Base-by-base conservation (phyloP, 2,113 vertebrate species). In the Cinclus cinclus region DNA sequence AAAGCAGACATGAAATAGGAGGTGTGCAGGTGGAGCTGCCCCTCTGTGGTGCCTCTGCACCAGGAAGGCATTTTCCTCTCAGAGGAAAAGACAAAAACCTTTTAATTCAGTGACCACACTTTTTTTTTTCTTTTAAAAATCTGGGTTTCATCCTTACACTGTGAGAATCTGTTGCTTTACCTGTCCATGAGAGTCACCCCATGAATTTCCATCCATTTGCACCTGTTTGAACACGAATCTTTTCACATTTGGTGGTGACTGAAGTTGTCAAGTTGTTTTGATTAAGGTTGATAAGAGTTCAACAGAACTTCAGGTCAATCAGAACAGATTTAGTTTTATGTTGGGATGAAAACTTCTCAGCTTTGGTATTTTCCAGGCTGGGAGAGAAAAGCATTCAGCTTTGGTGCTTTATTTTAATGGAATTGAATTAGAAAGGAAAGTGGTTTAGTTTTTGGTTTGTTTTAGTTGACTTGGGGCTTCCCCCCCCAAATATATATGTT, bases 381-480 rank as follows among this genome's bases (percentile, higher is more conserved):
- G 25, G 21, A 42, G 21, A 50, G 9, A 50, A 49, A 67, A 42
- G 2, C 46, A 24, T 46, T 46, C 39, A 46, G n/a, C 18, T 65
- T 62, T 74, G 59, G 16, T 62, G 14, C 22, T 83, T 63, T 39
- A 19, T 35, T 49, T 49, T 14, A 75, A 28, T 69, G 55, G 17
- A 50, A 79, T 2, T 44, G 12, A 55, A 63, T 35, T 49, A 49
- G 17, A 52, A 92, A 62, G 2, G 4, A 35, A 85, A 52, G 4
- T 0, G 0, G 2, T 42, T 65, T 5, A 0, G 9, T 1, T 46
- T 31, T 25, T 16, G 18, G 11, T 56, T 49, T 12, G 0, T 39
- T 64, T 39, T 64, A 13, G 3, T 53, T 63, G 33, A 21, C 52
- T 59, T 49, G 17, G 11, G 16, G 0, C 6, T 22, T 28, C 35